Base-by-base conservation (phyloP, 2,113 vertebrate species). In the Thermophis baileyi region DNA sequence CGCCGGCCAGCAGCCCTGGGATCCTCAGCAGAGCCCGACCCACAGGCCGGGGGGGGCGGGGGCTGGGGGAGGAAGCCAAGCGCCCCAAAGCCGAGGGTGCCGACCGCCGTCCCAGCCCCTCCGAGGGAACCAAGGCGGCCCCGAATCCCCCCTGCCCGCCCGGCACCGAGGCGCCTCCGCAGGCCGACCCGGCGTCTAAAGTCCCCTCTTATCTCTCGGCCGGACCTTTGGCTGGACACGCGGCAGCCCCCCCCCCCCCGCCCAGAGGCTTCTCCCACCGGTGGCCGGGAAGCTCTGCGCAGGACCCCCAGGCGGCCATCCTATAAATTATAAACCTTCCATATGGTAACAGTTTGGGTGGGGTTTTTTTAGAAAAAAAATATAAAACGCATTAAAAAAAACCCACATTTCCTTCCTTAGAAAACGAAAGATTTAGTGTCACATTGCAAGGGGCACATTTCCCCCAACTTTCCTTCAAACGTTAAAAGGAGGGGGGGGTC, bases 271-370 rank as follows among this genome's bases (percentile, higher is more conserved):
- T 10, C 27, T n/a, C 69, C n/a, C 69, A 1, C n/a, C 3, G n/a
- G n/a, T 2, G 63, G n/a, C 63, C n/a, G n/a, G n/a, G 2, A 20
- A 8, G 16, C 60, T 18, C n/a, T 18, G n/a, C n/a, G 16, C 6
- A 1, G 16, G 6, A 35, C 69, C 69, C 69, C 69, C 69, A 11
- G n/a, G 6, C 7, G 5, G 30, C 7, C 30, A 20, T 3, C 44
- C 44, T 40, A 85, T 93, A 93, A 93, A 90, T 93, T 88, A 92
- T 46, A 89, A 81, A 89, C 44, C 27, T 93, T 85, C 86, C 46
- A 55, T 55, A 49, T 6, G 20, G n/a, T 55, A 85, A 92, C 87
- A 35, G 51, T 55, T 74, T 88, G 51, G 63, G 40, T 1, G 40
- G 74, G 60, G 3, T 4, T 47, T 86, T 85, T 57, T 30, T 50